Evolutionary conservation across 1,140 invertebrate genomes (phyloP).

Genomic region (Mesaphorura yosii): DNA sequence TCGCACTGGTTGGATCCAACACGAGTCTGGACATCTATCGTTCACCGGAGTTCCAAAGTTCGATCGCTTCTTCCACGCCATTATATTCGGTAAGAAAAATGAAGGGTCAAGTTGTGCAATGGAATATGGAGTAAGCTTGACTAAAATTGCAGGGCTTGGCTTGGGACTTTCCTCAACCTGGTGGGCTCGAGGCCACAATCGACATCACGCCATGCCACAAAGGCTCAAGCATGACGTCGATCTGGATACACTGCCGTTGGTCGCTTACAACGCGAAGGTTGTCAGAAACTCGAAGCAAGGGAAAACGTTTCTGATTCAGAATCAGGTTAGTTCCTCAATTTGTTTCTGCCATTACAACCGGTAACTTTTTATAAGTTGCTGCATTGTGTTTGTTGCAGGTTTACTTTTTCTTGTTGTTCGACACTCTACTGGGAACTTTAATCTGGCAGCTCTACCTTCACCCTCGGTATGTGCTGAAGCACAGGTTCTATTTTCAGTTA

Average conservation of each 20-base stretch:
- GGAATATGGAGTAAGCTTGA: too few relatives aligned
- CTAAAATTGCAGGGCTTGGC: not conserved
- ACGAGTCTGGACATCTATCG: constrained; percentile 24
- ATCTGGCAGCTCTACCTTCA: constrained; percentile 19
- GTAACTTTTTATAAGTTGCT: not conserved
- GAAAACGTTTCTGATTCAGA: constrained; percentile 18
- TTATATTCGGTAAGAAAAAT: constrained; percentile 21
- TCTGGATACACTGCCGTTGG: constrained; percentile 14
- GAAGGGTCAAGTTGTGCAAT: too few relatives aligned
- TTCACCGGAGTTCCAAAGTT: constrained; percentile 21
- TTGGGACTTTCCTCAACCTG: not conserved
- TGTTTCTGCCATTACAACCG: not conserved
- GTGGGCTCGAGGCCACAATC: constrained; percentile 2
- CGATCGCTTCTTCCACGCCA: constrained; percentile 10
- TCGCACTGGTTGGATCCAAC: constrained; percentile 22
- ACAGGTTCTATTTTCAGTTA: constrained; percentile 14
- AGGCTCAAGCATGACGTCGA: constrained; percentile 17
- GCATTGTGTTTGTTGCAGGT: constrained; percentile 3
- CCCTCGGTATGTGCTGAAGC: constrained; percentile 9
- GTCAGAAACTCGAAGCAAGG: constrained; percentile 15
- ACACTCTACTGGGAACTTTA: constrained; percentile 17
- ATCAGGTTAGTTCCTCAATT: constrained; percentile 4
- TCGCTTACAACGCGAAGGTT: constrained; percentile 14
- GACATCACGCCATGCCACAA: constrained; percentile 23
- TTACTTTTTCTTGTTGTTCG: constrained; percentile 13